Percentiles rank a stretch among this genome's conserved stretches.
Evolutionary conservation across 2,797 vertebrate genomes (phyloP).

Genomic region (Myotis vivesi): DNA sequence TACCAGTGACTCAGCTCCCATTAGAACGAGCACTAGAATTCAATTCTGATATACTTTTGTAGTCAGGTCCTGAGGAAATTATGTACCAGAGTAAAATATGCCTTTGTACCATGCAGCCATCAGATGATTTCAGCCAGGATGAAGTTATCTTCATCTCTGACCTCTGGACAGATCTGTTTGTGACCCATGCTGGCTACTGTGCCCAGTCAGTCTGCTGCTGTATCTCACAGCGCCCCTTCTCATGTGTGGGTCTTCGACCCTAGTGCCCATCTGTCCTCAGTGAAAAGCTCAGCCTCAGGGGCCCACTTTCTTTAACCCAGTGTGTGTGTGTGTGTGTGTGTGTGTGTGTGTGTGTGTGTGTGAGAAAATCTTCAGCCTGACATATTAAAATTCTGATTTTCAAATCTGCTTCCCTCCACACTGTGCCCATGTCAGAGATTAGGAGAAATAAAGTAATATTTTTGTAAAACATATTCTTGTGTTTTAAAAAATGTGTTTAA

Average conservation of each 20-base stretch:
- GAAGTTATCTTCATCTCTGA: conserved; percentile 48
- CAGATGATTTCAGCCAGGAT: conserved; percentile 67
- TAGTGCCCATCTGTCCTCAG: neutral
- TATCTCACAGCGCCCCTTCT: neutral
- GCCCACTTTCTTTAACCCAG: neutral
- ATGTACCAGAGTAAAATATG: conserved; percentile 68
- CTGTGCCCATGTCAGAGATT: neutral
- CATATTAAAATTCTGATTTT: conserved; percentile 15
- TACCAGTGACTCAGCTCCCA: conserved; percentile 86
- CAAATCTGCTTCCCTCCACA: neutral
- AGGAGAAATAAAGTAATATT: conserved; percentile 32
- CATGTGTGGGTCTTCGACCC: neutral
- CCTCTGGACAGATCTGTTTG: conserved; percentile 44
- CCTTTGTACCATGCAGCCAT: conserved; percentile 63
- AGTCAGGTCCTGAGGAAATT: conserved; percentile 74
- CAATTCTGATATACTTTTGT: conserved; percentile 71
- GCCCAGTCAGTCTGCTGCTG: neutral
- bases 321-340: too few species aligned
- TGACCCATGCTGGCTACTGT: neutral
- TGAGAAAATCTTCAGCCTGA: neutral
- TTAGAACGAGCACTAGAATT: conserved; percentile 82
- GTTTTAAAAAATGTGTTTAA: neutral
- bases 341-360: too few species aligned
- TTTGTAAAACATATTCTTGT: neutral
- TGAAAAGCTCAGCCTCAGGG: neutral